Evolutionary conservation across 2,888 invertebrate genomes (phyloP), one percentile per base, ranked within the genome.

Genomic region (Macrophya alboannulata): DNA sequence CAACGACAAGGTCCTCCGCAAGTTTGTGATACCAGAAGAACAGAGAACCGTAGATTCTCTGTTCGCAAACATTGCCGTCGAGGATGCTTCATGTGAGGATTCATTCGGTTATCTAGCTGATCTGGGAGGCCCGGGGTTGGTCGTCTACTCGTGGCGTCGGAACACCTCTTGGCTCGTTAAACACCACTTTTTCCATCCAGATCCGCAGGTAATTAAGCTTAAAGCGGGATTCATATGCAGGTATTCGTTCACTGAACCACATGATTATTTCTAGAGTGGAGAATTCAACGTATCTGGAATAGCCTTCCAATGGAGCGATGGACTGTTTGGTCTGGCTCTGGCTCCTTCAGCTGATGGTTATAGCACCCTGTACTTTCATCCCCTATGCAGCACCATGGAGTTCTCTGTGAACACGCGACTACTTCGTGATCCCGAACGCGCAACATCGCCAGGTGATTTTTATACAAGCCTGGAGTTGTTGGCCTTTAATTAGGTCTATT

Each of bases 281-380:
- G 96, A 97, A 85, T 97, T 96, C 90, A 96, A 95, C 88, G 96
- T 97, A 0, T 96, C 95, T 86, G 97, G 96, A 2, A 94, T 95
- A 21, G 95, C 95, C 86, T 97, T 97, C 90, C 96, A 95, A 87
- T 97, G 97, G 97, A 95, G 95, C 4, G 97, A 97, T 90, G 97
- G 97, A 0, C 92, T 98, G 0, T 97, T 97, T 88, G 97, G 97
- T 0, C 92, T 97, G 87, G 96, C 96, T 0, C 91, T 97, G 15
- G 95, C 95, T 8, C 95, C 96, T 0, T 95, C 95, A 84, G 89
- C 95, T 0, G 95, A 96, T 84, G 96, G 96, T 48, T 96, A 94
- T 91, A 96, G 97, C 86, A 96, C 96, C 0, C 92, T 97, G 3
- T 98, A 96, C 90, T 98, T 97, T 94, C 97, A 97, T 90, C 97